Conservation (phyloP, 2,113 vertebrate genomes). For the Pogonocichla stellata region DNA sequence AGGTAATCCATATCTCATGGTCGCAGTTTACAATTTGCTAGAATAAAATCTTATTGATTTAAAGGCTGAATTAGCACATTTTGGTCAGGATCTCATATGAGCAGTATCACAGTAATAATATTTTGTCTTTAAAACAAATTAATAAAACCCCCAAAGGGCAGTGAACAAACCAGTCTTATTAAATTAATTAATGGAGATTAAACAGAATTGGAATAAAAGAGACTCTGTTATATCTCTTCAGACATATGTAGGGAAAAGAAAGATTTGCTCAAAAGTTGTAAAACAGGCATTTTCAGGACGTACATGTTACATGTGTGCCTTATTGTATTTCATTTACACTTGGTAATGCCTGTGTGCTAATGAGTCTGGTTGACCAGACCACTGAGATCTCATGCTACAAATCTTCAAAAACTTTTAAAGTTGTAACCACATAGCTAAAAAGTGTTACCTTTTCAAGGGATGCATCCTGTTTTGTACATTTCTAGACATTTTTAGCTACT, state of each 20-base stretch:
- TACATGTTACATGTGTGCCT: fast-evolving
- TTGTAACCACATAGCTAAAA: not conserved
- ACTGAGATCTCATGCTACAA: not conserved
- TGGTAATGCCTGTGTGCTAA: not conserved
- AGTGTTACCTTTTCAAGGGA: not conserved
- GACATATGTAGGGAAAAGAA: not conserved
- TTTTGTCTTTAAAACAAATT: not conserved
- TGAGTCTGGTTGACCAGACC: not conserved
- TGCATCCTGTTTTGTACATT: not conserved
- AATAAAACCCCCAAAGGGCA: fast-evolving
- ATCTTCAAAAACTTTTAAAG: not conserved
- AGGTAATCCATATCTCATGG: not conserved
- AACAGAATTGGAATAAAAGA: not conserved
- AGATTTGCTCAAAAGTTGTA: not conserved
- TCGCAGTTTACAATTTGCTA: not conserved
- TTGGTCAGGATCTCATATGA: not conserved
- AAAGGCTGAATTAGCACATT: not conserved
- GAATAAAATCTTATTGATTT: not conserved
- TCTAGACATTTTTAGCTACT: not conserved
- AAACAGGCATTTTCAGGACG: not conserved
- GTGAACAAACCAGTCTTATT: not conserved
- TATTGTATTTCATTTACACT: not conserved
- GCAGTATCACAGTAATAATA: not conserved
- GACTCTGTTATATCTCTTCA: not conserved
- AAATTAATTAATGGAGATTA: not conserved